phyloP scores from a whole-genome alignment of 2,113 vertebrate species.

The Oceanites oceanicus region DNA sequence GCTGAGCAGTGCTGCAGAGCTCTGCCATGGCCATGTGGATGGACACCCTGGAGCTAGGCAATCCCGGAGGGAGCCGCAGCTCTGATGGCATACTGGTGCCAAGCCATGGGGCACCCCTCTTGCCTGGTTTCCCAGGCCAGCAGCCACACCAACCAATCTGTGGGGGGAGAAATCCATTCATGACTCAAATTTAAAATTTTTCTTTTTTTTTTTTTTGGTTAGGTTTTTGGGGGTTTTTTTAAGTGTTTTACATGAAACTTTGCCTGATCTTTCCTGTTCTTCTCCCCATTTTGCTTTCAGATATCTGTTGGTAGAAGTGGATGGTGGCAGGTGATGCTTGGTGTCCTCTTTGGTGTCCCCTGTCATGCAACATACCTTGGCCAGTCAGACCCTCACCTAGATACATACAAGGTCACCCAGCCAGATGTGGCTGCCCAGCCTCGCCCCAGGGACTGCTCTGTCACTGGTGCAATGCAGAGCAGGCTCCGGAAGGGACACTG shows the following conservation, averaged over 20 bases:
- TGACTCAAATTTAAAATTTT: not conserved
- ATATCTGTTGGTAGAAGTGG: not conserved
- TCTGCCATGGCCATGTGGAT: not conserved
- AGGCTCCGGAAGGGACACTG: not conserved
- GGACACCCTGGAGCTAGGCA: not conserved
- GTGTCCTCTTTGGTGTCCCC: not conserved
- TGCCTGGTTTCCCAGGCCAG: not conserved
- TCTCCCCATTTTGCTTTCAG: not conserved
- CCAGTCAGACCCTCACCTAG: not conserved
- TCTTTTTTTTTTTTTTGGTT: too few species aligned
- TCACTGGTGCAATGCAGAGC: not conserved
- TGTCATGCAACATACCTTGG: not conserved
- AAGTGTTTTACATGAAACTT: not conserved
- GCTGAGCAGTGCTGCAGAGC: not conserved
- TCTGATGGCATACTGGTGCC: rapidly evolving
- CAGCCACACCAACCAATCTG: not conserved
- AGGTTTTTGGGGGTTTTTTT: not conserved
- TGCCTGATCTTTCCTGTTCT: not conserved
- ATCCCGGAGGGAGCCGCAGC: not conserved
- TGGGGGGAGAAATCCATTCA: not conserved
- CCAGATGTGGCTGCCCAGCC: not conserved
- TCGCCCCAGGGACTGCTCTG: not conserved
- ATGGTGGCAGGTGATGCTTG: not conserved
- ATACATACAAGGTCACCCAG: not conserved
- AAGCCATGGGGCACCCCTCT: rapidly evolving